Evolutionary conservation across 2,888 invertebrate species (phyloP).

Genomic region (Perithous albicinctus): DNA sequence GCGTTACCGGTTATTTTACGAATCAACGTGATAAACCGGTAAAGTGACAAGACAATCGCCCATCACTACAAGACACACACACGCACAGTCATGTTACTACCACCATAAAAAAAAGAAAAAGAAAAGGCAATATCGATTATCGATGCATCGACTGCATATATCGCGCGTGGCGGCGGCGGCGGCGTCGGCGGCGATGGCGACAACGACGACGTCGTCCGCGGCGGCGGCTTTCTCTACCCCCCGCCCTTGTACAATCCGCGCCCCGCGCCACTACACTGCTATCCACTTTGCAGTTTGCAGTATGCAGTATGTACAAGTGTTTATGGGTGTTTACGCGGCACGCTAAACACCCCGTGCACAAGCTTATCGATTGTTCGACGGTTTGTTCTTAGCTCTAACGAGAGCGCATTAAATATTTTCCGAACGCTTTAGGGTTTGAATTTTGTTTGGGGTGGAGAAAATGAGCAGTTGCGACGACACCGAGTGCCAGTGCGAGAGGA

Average conservation of each 20-base stretch:
- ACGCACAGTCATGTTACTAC: no score
- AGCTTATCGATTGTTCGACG: slow-evolving; percentile 65
- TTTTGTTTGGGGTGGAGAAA: slow-evolving; percentile 53
- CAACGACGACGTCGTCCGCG: no score
- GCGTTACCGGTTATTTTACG: no score
- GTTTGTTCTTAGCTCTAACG: slow-evolving; percentile 39
- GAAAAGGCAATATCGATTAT: slow-evolving; percentile 8
- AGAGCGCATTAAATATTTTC: slow-evolving; percentile 41
- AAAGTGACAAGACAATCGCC: no score
- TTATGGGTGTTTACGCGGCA: slow-evolving; percentile 78
- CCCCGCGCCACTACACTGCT: neutral
- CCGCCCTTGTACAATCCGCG: no score
- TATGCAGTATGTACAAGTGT: slow-evolving; percentile 71
- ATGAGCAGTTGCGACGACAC: slow-evolving; percentile 78
- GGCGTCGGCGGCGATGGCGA: no score
- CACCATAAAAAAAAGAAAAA: neutral
- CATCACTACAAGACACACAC: no score
- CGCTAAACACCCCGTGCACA: slow-evolving; percentile 59
- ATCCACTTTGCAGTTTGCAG: neutral
- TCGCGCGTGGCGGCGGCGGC: no score
- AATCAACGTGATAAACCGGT: no score
- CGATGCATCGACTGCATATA: slow-evolving; percentile 24
- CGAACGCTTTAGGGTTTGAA: slow-evolving; percentile 38
- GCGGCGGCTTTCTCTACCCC: neutral
- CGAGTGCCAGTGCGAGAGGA: slow-evolving; percentile 75